These are phyloP conservation scores for Acridotheres tristis DNA, from an alignment of 2,797 vertebrate species.

Conservation along the genomic window DNA sequence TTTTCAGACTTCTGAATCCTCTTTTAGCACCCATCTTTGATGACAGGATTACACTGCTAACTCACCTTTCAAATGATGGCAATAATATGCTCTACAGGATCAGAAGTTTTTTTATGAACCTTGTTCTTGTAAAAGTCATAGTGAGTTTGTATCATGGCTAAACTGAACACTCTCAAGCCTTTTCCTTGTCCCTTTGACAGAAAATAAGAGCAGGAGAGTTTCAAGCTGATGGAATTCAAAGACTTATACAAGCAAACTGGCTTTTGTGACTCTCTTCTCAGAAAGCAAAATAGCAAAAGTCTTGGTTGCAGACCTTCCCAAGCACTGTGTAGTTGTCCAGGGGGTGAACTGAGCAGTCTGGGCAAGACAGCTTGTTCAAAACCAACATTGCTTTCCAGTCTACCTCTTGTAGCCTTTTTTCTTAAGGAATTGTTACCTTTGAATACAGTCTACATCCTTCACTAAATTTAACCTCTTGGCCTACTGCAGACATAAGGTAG, in stretches of 20 bases:
- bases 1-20: background rate
- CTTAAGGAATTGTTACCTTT: background rate
- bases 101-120: background rate
- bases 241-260: background rate
- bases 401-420: background rate
- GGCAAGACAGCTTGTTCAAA: background rate
- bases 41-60: background rate
- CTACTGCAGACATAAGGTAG: background rate
- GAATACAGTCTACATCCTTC: background rate
- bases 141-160: background rate
- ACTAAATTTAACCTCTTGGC: background rate
- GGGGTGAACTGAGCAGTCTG: background rate
- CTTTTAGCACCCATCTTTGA: background rate
- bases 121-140: background rate
- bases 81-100: background rate
- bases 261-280: background rate
- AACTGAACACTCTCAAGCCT: background rate
- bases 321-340: background rate
- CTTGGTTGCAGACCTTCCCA: background rate
- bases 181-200: background rate
- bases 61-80: background rate
- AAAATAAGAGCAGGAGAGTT: background rate
- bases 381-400: background rate
- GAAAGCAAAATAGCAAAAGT: background rate
- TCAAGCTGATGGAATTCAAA: background rate